Evolutionary conservation across 2,888 invertebrate species (phyloP).

Genomic region (Pyrgus malvae): DNA sequence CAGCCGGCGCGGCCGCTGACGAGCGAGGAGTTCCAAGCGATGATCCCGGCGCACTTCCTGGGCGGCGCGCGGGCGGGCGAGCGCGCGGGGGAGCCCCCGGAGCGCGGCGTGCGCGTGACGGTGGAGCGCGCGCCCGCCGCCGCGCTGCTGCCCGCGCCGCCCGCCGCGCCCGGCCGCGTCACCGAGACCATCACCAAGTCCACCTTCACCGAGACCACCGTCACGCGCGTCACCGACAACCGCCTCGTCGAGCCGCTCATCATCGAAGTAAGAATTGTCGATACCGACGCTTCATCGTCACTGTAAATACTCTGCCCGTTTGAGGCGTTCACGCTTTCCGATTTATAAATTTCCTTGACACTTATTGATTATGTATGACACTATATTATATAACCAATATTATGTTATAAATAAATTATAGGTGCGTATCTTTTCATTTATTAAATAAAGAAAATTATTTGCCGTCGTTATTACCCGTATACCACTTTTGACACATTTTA

Average conservation of each 20-base stretch:
- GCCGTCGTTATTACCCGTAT: too few species aligned
- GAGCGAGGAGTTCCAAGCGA: constrained; percentile 96
- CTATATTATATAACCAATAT: too few species aligned
- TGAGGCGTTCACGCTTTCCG: background rate
- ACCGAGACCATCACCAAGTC: constrained; percentile 98
- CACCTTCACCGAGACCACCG: constrained; percentile 96
- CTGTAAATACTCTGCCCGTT: background rate
- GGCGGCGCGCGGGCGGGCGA: constrained; percentile 59
- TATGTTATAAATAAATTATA: too few species aligned
- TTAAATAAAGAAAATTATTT: too few species aligned
- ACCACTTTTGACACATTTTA: too few species aligned
- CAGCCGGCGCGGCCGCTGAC: constrained; percentile 92
- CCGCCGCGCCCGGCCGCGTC: constrained; percentile 91
- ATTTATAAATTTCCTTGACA: too few species aligned
- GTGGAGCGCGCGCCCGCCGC: constrained; percentile 91
- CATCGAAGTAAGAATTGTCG: constrained; percentile 87
- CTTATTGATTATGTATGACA: background rate
- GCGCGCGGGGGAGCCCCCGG: constrained; percentile 53
- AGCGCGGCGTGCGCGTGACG: constrained; percentile 82
- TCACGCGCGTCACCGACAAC: constrained; percentile 96
- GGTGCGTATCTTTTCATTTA: too few species aligned
- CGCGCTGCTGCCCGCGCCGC: constrained; percentile 88
- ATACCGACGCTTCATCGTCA: background rate
- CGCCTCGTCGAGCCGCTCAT: constrained; percentile 92
- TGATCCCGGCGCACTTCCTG: constrained; percentile 96